A percentile compares a stretch with the other conserved stretches of the same genome.
phyloP scores from a whole-genome alignment of 1,140 invertebrate genomes.

The Neelides sp. region DNA sequence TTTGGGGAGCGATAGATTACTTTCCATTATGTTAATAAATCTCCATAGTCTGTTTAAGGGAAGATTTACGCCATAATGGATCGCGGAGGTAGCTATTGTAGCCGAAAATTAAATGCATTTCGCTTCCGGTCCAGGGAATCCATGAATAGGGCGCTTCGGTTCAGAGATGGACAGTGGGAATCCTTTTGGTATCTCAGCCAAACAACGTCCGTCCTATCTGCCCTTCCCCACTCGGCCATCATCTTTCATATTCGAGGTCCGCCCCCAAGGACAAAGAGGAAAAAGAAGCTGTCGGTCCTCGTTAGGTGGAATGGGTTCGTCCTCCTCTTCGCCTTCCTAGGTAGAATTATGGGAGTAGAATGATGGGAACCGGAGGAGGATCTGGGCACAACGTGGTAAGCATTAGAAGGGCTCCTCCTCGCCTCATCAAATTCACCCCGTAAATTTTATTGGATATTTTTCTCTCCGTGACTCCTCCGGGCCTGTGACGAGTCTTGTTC shows the following conservation, averaged over 20 bases:
- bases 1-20: constrained; percentile 24
- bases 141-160: too few species aligned
- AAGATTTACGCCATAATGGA: constrained; percentile 27
- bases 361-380: not conserved
- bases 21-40: constrained; percentile 31
- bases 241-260: constrained; percentile 14
- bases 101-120: constrained; percentile 29
- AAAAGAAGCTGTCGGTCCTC: not conserved
- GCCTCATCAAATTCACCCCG: constrained; percentile 30
- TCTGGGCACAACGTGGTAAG: constrained; percentile 27
- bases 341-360: not conserved
- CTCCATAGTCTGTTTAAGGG: constrained; percentile 26
- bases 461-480: constrained; percentile 16
- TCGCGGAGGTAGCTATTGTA: constrained; percentile 20
- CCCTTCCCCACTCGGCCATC: too few species aligned
- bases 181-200: too few species aligned
- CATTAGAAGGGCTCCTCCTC: constrained; percentile 21
- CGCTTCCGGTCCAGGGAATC: constrained; percentile 22
- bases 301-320: constrained; percentile 7
- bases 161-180: too few species aligned
- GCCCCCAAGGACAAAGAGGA: constrained; percentile 2
- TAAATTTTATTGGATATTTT: constrained; percentile 31
- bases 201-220: too few species aligned
- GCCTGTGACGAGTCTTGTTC: constrained; percentile 6
- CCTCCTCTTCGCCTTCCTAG: not conserved